Evolutionary conservation across 2,888 invertebrate species (phyloP), one percentile per base, ranked within the genome.

Genomic region (Synanthedon formicaeformis): DNA sequence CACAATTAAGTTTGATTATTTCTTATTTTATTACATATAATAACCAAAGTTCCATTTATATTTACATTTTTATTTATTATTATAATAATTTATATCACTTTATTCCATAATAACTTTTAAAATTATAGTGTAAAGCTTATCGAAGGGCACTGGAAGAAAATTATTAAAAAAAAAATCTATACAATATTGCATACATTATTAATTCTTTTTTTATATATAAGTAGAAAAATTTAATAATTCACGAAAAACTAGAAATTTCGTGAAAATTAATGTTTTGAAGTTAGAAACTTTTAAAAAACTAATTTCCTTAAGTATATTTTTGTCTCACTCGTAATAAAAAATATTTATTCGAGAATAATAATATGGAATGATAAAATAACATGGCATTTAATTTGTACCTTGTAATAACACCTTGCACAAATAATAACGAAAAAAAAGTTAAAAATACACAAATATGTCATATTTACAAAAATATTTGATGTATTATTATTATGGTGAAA

Each of bases 341-440:
- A 56, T 59, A 58, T 59, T 5, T 23, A 23, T 52, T 56, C 54
- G 52, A 50, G 49, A 52, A 49, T 56, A 23, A 4, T 4, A 4
- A 34, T 50, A 12, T 59, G 63, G 59, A 64, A 65, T 62, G 61
- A 60, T 56, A 51, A 51, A 51, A 53, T 48, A 40, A 48, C n/a
- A 68, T 62, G 67, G 67, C 69, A 59, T 58, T 57, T 51, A 51
- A 45, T 67, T 68, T 68, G 65, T 67, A 69, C 66, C 45, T 51
- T 51, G 54, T 54, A 57, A 55, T 58, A 12, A 41, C 23, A 23
- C 23, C 8, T 34, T 34, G 6, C 27, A 34, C 27, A 34, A 34
- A 8, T 0, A 34, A 34, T 34, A 34, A 2, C 27, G 2, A 34
- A 34, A 34, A 27, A 34, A 34, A 34, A 4, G 23, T 23, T 4